These are phyloP conservation scores for Propithecus coquereli DNA, from an alignment of 2,113 vertebrate species.

Conservation along the genomic window DNA sequence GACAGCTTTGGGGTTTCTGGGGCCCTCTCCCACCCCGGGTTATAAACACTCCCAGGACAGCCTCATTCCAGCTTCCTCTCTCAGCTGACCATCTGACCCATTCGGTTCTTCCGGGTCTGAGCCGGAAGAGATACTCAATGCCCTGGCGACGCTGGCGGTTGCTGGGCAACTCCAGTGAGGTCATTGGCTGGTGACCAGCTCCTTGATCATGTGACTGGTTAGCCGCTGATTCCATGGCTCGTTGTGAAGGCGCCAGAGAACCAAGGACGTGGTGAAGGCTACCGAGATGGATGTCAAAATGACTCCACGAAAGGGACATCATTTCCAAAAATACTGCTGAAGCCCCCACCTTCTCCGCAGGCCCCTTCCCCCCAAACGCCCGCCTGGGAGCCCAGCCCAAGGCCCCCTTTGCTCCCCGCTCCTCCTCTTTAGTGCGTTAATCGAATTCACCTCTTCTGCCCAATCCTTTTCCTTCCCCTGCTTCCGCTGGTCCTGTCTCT, in stretches of 20 bases:
- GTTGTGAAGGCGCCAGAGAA: neutral
- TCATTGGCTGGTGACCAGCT: neutral
- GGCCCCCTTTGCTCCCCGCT: neutral
- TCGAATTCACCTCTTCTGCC: neutral
- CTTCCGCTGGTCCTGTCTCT: neutral
- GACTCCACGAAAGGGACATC: neutral
- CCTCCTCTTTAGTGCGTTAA: neutral
- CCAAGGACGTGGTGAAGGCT: neutral
- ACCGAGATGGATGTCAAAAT: neutral
- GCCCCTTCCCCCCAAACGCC: neutral
- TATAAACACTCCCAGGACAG: neutral
- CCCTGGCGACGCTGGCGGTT: neutral
- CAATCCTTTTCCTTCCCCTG: neutral
- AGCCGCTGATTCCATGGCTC: neutral
- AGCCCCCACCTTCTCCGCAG: neutral
- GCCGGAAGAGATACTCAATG: neutral
- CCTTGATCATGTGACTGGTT: no score
- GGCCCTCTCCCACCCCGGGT: no score
- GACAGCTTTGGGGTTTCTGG: neutral
- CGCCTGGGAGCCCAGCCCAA: neutral
- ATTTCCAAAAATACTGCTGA: neutral
- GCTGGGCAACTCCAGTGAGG: neutral
- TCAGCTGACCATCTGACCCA: neutral
- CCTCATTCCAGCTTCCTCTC: neutral
- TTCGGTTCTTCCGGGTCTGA: no score